Conservation (phyloP, 2,797 vertebrate genomes). For the Poeciliopsis presidionis region DNA sequence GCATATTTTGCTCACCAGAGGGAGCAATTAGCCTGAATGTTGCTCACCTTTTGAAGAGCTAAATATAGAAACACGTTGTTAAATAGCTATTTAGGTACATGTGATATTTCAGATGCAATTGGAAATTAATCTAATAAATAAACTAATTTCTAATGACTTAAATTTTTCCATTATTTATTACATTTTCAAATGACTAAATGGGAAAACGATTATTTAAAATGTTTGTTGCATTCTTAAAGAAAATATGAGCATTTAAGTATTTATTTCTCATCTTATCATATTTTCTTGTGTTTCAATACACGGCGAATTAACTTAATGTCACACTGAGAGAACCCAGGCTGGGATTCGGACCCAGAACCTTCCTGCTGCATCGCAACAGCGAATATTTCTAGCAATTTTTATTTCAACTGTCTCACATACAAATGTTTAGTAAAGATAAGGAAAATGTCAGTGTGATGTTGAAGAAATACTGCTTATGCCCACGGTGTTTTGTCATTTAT, state of each 20-base stretch:
- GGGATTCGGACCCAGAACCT: not conserved
- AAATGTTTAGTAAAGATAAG: not conserved
- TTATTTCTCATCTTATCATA: not conserved
- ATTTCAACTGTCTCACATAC: not conserved
- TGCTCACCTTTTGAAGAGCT: not conserved
- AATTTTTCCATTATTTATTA: not conserved
- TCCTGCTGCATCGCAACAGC: no score
- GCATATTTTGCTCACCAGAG: slow-evolving; percentile 34
- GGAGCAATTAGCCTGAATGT: not conserved
- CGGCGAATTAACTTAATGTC: not conserved
- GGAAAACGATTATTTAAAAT: not conserved
- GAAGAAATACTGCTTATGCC: not conserved
- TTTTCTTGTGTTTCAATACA: not conserved
- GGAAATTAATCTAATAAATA: not conserved
- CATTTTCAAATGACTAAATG: not conserved
- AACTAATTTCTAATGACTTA: not conserved
- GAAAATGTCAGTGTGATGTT: not conserved
- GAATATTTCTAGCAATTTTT: not conserved
- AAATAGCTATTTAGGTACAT: not conserved
- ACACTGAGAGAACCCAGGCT: not conserved
- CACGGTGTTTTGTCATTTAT: not conserved
- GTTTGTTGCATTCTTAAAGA: not conserved
- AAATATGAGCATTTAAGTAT: not conserved
- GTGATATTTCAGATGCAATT: not conserved
- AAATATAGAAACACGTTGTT: not conserved